Percentiles rank a stretch among this genome's conserved stretches.
Conservation (phyloP, 2,797 vertebrate genomes). For the Muscicapa striata region DNA sequence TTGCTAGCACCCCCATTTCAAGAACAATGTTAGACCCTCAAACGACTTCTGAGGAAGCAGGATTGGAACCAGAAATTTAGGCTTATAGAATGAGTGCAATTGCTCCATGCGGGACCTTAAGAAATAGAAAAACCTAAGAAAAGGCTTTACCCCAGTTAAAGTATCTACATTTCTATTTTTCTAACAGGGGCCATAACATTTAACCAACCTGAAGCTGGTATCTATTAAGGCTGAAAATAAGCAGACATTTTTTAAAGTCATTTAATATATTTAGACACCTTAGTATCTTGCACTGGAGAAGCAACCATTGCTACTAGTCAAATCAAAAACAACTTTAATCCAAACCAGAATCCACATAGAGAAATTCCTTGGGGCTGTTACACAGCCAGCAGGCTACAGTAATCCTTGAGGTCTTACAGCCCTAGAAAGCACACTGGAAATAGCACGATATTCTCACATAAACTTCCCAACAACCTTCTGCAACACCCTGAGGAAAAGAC, state of each 20-base stretch:
- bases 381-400: background rate
- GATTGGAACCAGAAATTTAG: background rate
- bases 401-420: background rate
- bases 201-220: background rate
- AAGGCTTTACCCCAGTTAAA: background rate
- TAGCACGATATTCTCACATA: background rate
- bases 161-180: background rate
- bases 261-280: background rate
- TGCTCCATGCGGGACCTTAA: background rate
- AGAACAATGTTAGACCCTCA: background rate
- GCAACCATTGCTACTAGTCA: background rate
- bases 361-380: background rate
- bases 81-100: background rate
- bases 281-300: background rate
- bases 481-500: background rate
- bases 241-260: background rate
- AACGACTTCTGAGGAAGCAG: background rate
- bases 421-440: constrained; percentile 1
- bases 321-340: background rate
- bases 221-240: background rate
- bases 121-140: background rate
- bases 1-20: background rate
- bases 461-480: background rate
- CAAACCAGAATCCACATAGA: background rate
- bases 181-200: background rate